Evolutionary conservation across 2,113 vertebrate species (phyloP).

Genomic region (Pelusios castaneus): DNA sequence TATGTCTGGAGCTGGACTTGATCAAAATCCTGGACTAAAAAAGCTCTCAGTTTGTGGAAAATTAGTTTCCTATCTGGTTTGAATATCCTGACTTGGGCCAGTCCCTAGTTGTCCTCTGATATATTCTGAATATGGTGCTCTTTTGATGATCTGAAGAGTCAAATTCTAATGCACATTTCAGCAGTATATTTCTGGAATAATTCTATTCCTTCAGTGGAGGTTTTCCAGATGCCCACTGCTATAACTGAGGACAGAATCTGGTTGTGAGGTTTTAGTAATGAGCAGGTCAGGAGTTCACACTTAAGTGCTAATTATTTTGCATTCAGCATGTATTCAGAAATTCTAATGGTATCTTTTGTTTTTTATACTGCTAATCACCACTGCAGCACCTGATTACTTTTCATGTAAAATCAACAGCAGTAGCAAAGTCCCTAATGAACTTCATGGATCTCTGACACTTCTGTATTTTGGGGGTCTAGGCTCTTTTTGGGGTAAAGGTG

Average conservation of each 20-base stretch:
- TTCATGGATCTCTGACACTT: not conserved
- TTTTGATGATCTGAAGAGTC: not conserved
- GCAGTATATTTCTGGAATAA: not conserved
- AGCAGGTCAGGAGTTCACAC: not conserved
- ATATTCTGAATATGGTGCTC: not conserved
- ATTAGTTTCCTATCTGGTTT: not conserved
- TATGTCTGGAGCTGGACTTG: no score
- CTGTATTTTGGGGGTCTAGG: not conserved
- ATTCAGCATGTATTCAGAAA: not conserved
- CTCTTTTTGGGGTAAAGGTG: not conserved
- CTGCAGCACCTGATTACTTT: not conserved
- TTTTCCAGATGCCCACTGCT: not conserved
- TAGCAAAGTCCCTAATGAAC: not conserved
- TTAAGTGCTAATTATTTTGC: not conserved
- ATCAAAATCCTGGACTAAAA: no score
- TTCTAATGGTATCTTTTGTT: not conserved
- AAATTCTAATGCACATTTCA: not conserved
- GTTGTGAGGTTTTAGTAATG: not conserved
- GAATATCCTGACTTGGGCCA: not conserved
- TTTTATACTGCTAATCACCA: not conserved
- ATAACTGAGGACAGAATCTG: not conserved
- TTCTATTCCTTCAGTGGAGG: not conserved
- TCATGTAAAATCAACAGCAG: rapidly evolving
- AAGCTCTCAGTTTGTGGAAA: not conserved
- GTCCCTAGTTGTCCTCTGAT: not conserved